Evolutionary conservation across 2,797 vertebrate genomes (phyloP), one percentile per base, ranked within the genome.

Genomic region (Perodicticus potto): DNA sequence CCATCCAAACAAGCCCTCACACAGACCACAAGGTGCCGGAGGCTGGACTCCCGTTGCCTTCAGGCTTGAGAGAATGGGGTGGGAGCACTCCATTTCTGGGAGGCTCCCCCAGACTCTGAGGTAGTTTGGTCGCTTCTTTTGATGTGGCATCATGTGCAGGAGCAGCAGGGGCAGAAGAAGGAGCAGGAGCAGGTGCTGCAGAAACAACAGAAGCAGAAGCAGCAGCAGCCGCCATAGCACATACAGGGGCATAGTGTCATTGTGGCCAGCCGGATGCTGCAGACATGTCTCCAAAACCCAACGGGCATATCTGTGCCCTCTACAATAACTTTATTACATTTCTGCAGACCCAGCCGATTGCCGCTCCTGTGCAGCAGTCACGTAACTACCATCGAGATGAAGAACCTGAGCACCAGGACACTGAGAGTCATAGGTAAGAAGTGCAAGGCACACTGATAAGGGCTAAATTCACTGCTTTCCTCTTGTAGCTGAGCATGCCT

Each of bases 281-380:
- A 98, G 1, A 97, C 98, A 0, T 98, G 98, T 95, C 85, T 99
- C 92, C 98, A 99, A 0, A 97, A 98, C 87, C 99, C 99, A 98
- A 98, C 98, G 0, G 98, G 98, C 87, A 91, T 99, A 94, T 98
- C 99, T 1, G 97, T 98, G 98, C 98, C 99, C 98, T 99, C 94
- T 99, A 98, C 98, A 99, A 98, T 98, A 99, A 98, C 96, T 98
- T 99, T 78, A 94, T 99, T 99, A 98, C 99, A 97, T 99, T 99
- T 96, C 98, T 99, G 3, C 99, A 99, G 78, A 83, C 98, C 17
- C 99, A 98, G 93, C 97, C 98, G 5, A 70, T 98, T 70, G 34
- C 98, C 11, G 97, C 98, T 97, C 34, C 70, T 57, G 1, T 17
- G 0, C 98, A 99, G 14, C 91, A 97, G 0, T 96, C 98, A 23